phyloP scores from a whole-genome alignment of 2,797 vertebrate genomes.

The Pampus argenteus region DNA sequence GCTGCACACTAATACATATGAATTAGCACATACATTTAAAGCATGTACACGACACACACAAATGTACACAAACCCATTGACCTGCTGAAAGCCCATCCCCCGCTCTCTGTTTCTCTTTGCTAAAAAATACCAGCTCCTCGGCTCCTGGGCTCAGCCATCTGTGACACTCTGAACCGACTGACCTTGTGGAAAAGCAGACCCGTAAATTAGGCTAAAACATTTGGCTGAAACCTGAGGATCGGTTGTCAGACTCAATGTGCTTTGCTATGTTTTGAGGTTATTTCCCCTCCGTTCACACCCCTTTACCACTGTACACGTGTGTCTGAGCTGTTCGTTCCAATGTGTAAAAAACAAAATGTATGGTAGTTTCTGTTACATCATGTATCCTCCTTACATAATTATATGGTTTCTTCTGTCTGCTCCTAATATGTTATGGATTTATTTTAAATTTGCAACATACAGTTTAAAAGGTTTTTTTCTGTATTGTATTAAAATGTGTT shows the following conservation, averaged over 20 bases:
- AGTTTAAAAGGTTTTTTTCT: neutral
- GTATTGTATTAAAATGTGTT: neutral
- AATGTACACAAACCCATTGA: conserved; percentile 71
- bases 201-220: conserved; percentile 65
- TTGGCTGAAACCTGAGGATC: conserved; percentile 50
- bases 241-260: conserved; percentile 47
- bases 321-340: conserved; percentile 15
- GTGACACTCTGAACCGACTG: conserved; percentile 71
- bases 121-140: conserved; percentile 61
- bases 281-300: conserved; percentile 37
- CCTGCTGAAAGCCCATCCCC: conserved; percentile 61
- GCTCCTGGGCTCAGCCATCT: conserved; percentile 67
- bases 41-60: conserved; percentile 29
- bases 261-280: conserved; percentile 34
- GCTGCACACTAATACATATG: conserved; percentile 19
- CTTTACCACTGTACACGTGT: conserved; percentile 8
- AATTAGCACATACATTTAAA: conserved; percentile 32
- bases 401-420: conserved; percentile 3
- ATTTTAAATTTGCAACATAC: neutral
- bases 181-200: conserved; percentile 58
- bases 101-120: conserved; percentile 41
- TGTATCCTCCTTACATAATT: conserved; percentile 32
- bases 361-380: conserved; percentile 39
- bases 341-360: conserved; percentile 15
- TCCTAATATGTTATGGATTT: neutral